Percentiles rank a stretch among this genome's conserved stretches.
These are phyloP conservation scores for Leucoptera coffeella DNA, from an alignment of 2,888 invertebrate species.

Conservation along the genomic window DNA sequence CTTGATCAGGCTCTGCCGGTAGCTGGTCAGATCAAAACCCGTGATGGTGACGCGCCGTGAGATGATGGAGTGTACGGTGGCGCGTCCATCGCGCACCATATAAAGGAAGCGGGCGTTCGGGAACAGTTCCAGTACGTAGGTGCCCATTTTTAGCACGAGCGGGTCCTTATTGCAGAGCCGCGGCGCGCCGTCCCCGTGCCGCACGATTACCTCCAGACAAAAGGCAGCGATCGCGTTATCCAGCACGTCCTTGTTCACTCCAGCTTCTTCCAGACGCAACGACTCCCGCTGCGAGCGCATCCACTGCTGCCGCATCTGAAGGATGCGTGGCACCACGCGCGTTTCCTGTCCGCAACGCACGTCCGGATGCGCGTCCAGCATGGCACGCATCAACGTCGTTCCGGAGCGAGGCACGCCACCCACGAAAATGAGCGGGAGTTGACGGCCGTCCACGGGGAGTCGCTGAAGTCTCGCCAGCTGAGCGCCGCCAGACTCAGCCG, in stretches of 20 bases:
- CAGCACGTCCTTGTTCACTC: constrained; percentile 85
- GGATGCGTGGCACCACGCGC: constrained; percentile 90
- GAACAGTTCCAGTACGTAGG: constrained; percentile 87
- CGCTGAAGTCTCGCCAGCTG: constrained; percentile 5
- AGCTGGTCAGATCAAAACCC: constrained; percentile 91
- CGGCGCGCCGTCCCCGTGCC: constrained; percentile 92
- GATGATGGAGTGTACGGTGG: constrained; percentile 98
- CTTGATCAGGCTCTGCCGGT: constrained; percentile 89
- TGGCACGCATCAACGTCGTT: constrained; percentile 94
- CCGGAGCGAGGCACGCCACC: constrained; percentile 97
- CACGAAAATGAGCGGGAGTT: constrained; percentile 93
- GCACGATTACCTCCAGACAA: constrained; percentile 91
- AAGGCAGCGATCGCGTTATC: constrained; percentile 96
- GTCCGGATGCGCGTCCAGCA: constrained; percentile 96
- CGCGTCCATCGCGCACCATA: constrained; percentile 97
- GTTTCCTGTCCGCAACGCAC: constrained; percentile 97
- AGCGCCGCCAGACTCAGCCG: no score
- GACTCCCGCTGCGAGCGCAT: constrained; percentile 89
- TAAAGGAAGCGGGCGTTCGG: constrained; percentile 97
- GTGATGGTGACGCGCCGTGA: constrained; percentile 71
- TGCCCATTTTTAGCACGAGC: constrained; percentile 93
- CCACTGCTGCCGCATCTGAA: constrained; percentile 95
- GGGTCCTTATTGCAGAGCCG: constrained; percentile 99
- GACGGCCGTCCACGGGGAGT: constrained; percentile 56
- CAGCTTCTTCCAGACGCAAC: constrained; percentile 86